Base-by-base conservation (phyloP, 1,140 invertebrate species). In the Drosophila nannoptera region DNA sequence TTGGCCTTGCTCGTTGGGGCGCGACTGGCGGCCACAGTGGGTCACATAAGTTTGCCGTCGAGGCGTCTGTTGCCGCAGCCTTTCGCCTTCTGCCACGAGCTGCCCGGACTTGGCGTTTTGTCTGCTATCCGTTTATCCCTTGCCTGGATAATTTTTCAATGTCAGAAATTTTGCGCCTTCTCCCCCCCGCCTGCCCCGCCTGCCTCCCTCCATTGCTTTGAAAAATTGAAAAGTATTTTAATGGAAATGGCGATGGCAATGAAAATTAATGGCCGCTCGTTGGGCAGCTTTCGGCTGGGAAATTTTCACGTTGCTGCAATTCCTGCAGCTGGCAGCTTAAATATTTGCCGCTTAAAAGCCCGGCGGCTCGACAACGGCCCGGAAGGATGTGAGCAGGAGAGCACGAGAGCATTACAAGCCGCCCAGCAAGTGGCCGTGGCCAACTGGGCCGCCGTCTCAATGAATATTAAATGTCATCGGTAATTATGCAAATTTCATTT, bases 211-310 rank as follows among this genome's bases (percentile, higher is more conserved):
- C 22, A 22, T 22, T 22, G 22, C 22, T 69, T 80, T 84, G 80
- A 84, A 78, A 82, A 82, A 82, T 82, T 82, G 78, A 78, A 83
- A 80, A 80, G 67, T 78, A 52, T 86, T 84, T 84, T 80, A 86
- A 84, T 84, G 76, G 80, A 72, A 71, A 72, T 56, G 54, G 62
- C 80, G 12, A 72, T 56, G 54, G 69, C 80, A 86, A 84, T 86
- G 76, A 75, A 80, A 86, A 84, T 86, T 84, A 84, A 84, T 84
- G 80, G 80, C 65, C 62, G 59, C 56, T 60, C 65, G 63, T 71
- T 82, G 74, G 60, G 22, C 80, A 73, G 75, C 73, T 74, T 49
- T 60, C 66, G 49, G 54, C 42, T 55, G 62, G 59, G 62, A 48
- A 55, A 61, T 78, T 70, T 70, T 67, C 46, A 22, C 33, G 14